A percentile compares a stretch with the other conserved stretches of the same genome.
Evolutionary conservation across 2,888 invertebrate species (phyloP).

Genomic region (Pelosia muscerda): DNA sequence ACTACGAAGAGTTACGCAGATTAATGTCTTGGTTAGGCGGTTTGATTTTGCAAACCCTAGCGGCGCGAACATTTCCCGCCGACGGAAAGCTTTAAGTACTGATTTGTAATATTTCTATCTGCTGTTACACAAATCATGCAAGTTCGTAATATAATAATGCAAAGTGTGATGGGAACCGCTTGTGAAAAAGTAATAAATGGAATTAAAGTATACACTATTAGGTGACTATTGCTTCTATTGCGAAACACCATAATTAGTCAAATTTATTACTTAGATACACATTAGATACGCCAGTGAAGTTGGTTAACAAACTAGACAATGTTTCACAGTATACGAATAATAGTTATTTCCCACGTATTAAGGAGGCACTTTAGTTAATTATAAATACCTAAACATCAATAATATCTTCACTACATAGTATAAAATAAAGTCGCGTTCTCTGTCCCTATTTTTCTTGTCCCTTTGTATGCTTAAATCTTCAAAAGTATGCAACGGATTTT

Average conservation of each 20-base stretch:
- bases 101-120: not conserved
- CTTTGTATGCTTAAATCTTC: no score
- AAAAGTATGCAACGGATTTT: no score
- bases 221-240: not conserved
- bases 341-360: not conserved
- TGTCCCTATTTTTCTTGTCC: no score
- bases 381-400: not conserved
- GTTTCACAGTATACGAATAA: not conserved
- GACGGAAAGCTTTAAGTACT: not conserved
- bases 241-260: conserved; percentile 2
- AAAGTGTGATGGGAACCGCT: not conserved
- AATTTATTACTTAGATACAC: not conserved
- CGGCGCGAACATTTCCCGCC: not conserved
- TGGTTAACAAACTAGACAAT: not conserved
- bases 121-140: not conserved
- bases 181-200: not conserved
- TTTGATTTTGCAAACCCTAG: not conserved
- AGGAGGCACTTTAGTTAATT: no score
- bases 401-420: no score
- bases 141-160: not conserved
- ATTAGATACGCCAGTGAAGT: not conserved
- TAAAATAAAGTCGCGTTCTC: no score
- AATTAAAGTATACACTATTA: not conserved
- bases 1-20: not conserved
- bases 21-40: no score